phyloP scores from a whole-genome alignment of 2,113 vertebrate genomes.

The Murina feae region DNA sequence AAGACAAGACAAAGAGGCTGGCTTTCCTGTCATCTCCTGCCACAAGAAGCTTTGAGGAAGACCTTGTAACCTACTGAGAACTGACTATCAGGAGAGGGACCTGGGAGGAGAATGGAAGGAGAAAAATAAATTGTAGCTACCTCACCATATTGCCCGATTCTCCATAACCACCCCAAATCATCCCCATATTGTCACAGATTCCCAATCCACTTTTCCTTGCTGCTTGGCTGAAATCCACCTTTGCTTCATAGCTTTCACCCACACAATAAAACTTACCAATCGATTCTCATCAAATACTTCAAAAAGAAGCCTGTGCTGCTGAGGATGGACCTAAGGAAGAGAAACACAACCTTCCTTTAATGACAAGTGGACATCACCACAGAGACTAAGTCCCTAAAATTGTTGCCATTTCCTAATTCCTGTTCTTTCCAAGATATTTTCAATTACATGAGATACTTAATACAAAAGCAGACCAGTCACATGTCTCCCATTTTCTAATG shows the following conservation, averaged over 20 bases:
- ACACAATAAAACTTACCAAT: slow-evolving; percentile 86
- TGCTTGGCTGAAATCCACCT: not conserved
- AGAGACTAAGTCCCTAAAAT: not conserved
- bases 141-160: not conserved
- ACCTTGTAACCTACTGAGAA: not conserved
- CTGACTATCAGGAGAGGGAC: not conserved
- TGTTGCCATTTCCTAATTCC: not conserved
- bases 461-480: not conserved
- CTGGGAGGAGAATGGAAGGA: not conserved
- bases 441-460: not conserved
- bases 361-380: not conserved
- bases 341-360: slow-evolving; percentile 38
- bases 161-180: not conserved
- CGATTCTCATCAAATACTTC: slow-evolving; percentile 99
- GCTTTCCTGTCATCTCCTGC: not conserved
- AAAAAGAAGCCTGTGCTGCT: slow-evolving; percentile 91
- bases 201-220: not conserved
- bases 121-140: too few relatives aligned
- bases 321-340: slow-evolving; percentile 89
- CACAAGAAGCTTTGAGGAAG: not conserved
- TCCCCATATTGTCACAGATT: not conserved
- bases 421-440: not conserved
- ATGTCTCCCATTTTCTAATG: not conserved
- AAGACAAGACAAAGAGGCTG: not conserved
- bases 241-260: not conserved